phyloP scores from a whole-genome alignment of 2,797 vertebrate species.

The Coregonus ussuriensis region DNA sequence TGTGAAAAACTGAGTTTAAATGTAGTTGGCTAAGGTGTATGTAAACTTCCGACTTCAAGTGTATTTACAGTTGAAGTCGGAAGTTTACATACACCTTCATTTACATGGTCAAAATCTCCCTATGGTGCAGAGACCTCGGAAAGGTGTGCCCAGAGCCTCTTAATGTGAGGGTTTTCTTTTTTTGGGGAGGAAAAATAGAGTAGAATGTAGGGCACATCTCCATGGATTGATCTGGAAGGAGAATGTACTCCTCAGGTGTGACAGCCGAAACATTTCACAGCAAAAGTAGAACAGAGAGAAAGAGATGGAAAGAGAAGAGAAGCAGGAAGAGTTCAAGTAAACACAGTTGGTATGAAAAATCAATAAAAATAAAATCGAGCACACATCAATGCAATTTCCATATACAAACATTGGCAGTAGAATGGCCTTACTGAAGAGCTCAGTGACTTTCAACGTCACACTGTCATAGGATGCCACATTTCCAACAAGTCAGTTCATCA shows the following conservation, averaged over 20 bases:
- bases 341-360: background rate
- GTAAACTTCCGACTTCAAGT: no score
- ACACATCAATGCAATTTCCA: no score
- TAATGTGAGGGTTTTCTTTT: constrained; percentile 47
- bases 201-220: constrained; percentile 64
- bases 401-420: no score
- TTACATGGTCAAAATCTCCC: constrained; percentile 4
- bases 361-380: no score
- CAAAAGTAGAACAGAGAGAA: constrained; percentile 42
- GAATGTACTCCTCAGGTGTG: constrained; percentile 56
- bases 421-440: no score
- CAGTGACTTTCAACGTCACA: no score
- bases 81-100: no score
- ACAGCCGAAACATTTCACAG: constrained; percentile 41
- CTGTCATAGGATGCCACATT: no score
- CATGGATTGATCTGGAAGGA: constrained; percentile 59
- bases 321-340: constrained; percentile 5
- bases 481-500: no score
- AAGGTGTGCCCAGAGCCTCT: constrained; percentile 35
- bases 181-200: constrained; percentile 30
- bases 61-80: no score
- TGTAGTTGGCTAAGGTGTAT: no score
- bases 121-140: constrained; percentile 11
- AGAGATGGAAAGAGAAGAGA: background rate
- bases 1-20: no score